These are phyloP conservation scores for Listrodromus nycthemerus DNA, from an alignment of 2,888 invertebrate species.

Conservation along the genomic window DNA sequence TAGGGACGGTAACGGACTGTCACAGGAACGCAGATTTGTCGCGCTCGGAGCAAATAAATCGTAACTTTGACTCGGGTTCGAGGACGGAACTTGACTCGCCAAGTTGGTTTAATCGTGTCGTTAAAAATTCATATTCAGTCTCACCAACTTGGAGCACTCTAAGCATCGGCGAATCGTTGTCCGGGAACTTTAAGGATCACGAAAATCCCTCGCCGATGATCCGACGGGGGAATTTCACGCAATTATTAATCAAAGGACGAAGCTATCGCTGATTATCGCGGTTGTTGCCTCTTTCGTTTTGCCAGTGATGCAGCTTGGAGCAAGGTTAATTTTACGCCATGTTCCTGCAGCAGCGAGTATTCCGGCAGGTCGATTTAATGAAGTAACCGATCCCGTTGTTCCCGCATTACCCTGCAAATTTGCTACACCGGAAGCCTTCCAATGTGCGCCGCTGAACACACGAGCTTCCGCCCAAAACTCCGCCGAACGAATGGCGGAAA, in stretches of 20 bases:
- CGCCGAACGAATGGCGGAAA: not conserved
- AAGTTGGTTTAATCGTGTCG: not conserved
- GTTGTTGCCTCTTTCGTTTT: conserved; percentile 23
- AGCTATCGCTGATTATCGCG: not conserved
- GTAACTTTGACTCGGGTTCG: too few relatives aligned
- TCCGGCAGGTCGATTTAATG: conserved; percentile 51
- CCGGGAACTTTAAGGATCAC: not conserved
- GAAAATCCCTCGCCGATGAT: not conserved
- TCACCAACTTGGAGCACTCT: not conserved
- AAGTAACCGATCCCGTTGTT: conserved; percentile 54
- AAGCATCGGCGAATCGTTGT: not conserved
- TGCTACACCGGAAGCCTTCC: conserved; percentile 5
- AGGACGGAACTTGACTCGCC: not conserved
- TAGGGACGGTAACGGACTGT: too few relatives aligned
- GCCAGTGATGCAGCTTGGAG: conserved; percentile 20
- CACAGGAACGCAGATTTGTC: too few relatives aligned
- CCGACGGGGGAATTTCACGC: not conserved
- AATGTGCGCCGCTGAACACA: not conserved
- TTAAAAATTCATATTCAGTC: not conserved
- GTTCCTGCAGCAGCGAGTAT: not conserved
- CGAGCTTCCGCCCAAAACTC: conserved; percentile 15
- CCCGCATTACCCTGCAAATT: conserved; percentile 19
- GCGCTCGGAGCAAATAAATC: too few relatives aligned
- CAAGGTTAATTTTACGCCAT: conserved; percentile 11
- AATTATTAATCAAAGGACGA: not conserved